A percentile compares a stretch with the other conserved stretches of the same genome.
phyloP scores from a whole-genome alignment of 1,140 invertebrate species.

The Phocides pigmalion region DNA sequence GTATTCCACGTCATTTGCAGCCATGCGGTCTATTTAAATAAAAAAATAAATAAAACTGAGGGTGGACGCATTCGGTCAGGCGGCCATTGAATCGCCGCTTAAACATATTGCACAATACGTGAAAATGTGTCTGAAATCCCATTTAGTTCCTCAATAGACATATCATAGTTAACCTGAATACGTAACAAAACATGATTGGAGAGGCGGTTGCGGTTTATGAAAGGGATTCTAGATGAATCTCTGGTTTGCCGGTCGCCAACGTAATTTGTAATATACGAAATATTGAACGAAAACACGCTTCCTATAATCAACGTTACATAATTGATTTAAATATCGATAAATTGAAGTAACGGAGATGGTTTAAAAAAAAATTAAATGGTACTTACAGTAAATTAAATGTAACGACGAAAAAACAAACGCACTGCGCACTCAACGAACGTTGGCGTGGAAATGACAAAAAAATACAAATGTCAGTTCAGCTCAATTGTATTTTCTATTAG shows the following conservation, averaged over 20 bases:
- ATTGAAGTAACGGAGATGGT: background rate
- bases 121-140: background rate
- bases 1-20: background rate
- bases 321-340: background rate
- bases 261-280: background rate
- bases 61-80: background rate
- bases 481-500: too few relatives aligned
- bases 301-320: background rate
- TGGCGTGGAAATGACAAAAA: conserved; percentile 3
- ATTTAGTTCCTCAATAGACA: background rate
- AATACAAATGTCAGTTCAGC: background rate
- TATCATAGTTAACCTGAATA: background rate
- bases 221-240: conserved; percentile 17
- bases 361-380: background rate
- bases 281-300: background rate
- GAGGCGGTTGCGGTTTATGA: background rate
- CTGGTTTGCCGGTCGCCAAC: background rate
- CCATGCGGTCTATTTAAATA: background rate
- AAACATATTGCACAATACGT: conserved; percentile 6
- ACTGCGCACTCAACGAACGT: conserved; percentile 7
- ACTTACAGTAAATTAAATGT: conserved; percentile 23
- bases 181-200: background rate
- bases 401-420: conserved; percentile 12
- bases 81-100: background rate
- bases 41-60: background rate